Evolutionary conservation across 2,888 invertebrate genomes (phyloP), one percentile per base, ranked within the genome.

Genomic region (Eudasyphora cyanicolor): DNA sequence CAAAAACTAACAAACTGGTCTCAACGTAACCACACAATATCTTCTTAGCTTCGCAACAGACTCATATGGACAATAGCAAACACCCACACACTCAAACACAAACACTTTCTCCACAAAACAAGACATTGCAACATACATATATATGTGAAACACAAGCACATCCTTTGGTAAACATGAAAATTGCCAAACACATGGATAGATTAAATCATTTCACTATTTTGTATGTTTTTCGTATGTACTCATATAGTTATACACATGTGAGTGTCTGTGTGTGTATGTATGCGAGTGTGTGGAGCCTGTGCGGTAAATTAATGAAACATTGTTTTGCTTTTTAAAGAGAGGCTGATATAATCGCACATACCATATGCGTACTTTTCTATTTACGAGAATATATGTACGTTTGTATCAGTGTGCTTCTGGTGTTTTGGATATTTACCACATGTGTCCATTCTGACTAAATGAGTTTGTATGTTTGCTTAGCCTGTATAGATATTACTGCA

Each of bases 21-120:
- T 24, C n/a, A n/a, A n/a, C n/a, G n/a, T n/a, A 42, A 67, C 67
- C 67, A 24, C 67, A 67, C 67, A 67, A 67, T 67, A 67, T 67
- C 67, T 67, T 67, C 67, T 67, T 67, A 42, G 67, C 67, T 42
- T 42, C 24, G 21, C 21, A 42, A 12, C 42, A 42, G 14, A 12
- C 42, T 42, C 17, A 67, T 42, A 38, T 35, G 35, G 0, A 62
- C 67, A 67, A 38, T 27, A 32, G 17, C 62, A 24, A 32, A 32
- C 32, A 57, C 29, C 32, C 54, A 21, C 19, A 64, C 3, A 14
- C 38, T 6, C 38, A 38, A 6, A n/a, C 45, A 45, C 38, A n/a
- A n/a, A 45, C 45, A 45, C 45, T 32, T 32, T 32, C 32, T 32
- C 8, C 45, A 45, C 45, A 45, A 7, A n/a, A 21, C 51, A 29